Conservation (phyloP, 2,797 vertebrate species). For the Ctenosaura bakeri region DNA sequence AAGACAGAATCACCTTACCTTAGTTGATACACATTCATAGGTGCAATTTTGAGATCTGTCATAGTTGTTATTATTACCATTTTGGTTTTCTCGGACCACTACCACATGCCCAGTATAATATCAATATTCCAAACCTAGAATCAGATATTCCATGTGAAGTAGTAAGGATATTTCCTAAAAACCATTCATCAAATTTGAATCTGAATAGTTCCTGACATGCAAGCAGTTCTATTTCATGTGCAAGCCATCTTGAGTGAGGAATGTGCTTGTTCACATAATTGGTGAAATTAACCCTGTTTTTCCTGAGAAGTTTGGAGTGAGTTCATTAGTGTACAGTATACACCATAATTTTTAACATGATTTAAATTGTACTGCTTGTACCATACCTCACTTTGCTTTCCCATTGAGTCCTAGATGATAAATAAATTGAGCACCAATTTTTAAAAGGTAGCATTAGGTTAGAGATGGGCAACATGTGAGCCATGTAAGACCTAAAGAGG, state of each 20-base stretch:
- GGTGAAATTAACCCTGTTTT: not conserved
- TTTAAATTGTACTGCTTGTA: not conserved
- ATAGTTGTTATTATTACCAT: not conserved
- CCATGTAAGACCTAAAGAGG: no score
- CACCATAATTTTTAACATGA: not conserved
- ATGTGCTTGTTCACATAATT: not conserved
- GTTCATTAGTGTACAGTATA: not conserved
- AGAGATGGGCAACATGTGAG: not conserved
- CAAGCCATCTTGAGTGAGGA: not conserved
- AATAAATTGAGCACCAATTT: not conserved
- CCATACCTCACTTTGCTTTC: not conserved
- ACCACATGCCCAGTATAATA: not conserved
- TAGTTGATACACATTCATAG: not conserved
- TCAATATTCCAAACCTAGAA: not conserved
- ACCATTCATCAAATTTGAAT: not conserved
- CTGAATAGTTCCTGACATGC: not conserved
- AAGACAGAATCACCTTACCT: not conserved
- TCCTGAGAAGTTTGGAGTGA: not conserved
- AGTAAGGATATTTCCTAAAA: not conserved
- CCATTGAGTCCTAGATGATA: not conserved
- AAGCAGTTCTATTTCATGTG: not conserved
- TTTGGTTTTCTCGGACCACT: not conserved
- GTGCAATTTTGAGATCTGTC: not conserved
- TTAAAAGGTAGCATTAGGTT: not conserved
- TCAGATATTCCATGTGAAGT: not conserved